These are phyloP conservation scores for Lepidurus couesii DNA, from an alignment of 1,140 invertebrate species.

Conservation along the genomic window DNA sequence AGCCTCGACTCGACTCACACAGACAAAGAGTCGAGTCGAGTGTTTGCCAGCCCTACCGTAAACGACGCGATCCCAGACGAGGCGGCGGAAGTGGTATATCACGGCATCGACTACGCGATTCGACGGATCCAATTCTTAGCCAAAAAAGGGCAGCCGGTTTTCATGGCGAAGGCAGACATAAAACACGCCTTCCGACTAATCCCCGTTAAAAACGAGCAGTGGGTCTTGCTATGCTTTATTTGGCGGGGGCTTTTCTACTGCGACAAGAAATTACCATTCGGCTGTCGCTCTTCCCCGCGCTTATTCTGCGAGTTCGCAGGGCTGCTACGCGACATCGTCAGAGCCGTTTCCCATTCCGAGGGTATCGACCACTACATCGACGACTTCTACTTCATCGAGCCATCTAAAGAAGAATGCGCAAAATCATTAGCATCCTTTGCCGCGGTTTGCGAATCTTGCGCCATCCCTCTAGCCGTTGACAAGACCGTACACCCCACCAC, in stretches of 20 bases:
- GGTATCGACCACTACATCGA: conserved; percentile 20
- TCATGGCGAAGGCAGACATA: conserved; percentile 18
- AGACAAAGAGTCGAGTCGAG: no score
- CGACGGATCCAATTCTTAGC: background rate
- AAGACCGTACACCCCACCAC: conserved; percentile 16
- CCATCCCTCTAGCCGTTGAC: background rate
- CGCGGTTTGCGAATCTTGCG: background rate
- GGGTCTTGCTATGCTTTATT: background rate
- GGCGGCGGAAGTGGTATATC: background rate
- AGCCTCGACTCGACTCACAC: no score
- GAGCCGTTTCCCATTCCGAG: background rate
- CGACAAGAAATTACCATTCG: background rate
- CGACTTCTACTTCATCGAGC: conserved; percentile 20
- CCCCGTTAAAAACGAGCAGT: background rate
- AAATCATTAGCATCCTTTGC: background rate
- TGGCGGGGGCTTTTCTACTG: background rate
- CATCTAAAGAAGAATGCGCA: background rate
- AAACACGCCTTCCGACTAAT: conserved; percentile 22
- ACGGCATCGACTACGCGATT: background rate
- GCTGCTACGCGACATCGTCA: background rate
- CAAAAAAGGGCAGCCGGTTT: background rate
- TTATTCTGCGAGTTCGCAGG: conserved; percentile 7
- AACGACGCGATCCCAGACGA: background rate
- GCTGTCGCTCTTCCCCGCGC: background rate
- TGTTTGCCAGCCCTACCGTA: no score